phyloP scores from a whole-genome alignment of 1,140 invertebrate genomes.

The Chymomyza costata region DNA sequence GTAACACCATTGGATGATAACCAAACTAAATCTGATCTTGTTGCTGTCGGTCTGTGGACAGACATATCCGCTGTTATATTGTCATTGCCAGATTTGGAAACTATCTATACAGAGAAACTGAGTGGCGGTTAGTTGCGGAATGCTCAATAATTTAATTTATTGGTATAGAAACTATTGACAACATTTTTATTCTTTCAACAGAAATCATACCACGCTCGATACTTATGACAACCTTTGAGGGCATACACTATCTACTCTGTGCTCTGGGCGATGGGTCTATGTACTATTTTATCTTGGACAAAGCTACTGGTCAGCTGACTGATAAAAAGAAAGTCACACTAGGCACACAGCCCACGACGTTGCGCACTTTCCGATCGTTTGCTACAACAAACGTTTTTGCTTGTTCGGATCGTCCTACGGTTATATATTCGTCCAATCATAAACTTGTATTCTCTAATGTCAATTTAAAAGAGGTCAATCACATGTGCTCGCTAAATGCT shows the following conservation, averaged over 20 bases:
- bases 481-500: slow-evolving; percentile 98
- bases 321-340: slow-evolving; percentile 95
- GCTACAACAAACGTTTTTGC: slow-evolving; percentile 98
- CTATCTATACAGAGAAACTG: slow-evolving; percentile 89
- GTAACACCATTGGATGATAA: slow-evolving; percentile 87
- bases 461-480: slow-evolving; percentile 97
- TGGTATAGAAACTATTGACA: too few relatives aligned
- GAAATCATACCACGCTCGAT: slow-evolving; percentile 98
- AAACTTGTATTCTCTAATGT: slow-evolving; percentile 99
- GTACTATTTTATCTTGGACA: slow-evolving; percentile 94
- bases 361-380: slow-evolving; percentile 92
- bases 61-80: slow-evolving; percentile 95
- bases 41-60: slow-evolving; percentile 97
- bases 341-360: slow-evolving; percentile 96
- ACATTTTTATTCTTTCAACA: slow-evolving; percentile 54
- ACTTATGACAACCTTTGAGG: slow-evolving; percentile 95
- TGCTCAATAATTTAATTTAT: not conserved
- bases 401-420: slow-evolving; percentile 97
- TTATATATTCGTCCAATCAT: slow-evolving; percentile 99
- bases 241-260: slow-evolving; percentile 91
- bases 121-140: slow-evolving; percentile 78
- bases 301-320: slow-evolving; percentile 81
- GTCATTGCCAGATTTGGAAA: slow-evolving; percentile 85
- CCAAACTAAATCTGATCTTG: slow-evolving; percentile 81
- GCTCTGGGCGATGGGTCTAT: slow-evolving; percentile 98